Evolutionary conservation across 2,888 invertebrate genomes (phyloP).

Genomic region (Branchellion lobata): DNA sequence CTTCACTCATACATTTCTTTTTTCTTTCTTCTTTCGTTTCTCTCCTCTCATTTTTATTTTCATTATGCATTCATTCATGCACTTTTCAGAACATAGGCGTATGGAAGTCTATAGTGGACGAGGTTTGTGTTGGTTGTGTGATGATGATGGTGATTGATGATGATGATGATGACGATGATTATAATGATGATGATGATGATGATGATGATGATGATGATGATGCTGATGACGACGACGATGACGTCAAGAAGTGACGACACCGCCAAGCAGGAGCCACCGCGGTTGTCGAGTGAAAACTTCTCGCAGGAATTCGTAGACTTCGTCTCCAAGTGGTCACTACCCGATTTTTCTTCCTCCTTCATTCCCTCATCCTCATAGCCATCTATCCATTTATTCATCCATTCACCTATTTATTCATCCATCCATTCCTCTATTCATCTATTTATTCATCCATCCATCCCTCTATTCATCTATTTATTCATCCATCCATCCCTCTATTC

Average conservation of each 20-base stretch:
- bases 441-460: no score
- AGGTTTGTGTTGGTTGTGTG: constrained; percentile 44
- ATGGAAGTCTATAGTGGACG: constrained; percentile 46
- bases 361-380: not conserved
- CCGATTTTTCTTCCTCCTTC: not conserved
- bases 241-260: no score
- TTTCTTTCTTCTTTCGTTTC: no score
- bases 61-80: not conserved
- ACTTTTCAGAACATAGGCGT: constrained; percentile 46
- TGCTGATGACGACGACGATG: not conserved
- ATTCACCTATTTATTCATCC: no score
- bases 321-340: constrained; percentile 45
- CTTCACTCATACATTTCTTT: no score
- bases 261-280: constrained; percentile 48
- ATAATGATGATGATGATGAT: no score
- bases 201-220: no score
- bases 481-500: no score
- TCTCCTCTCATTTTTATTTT: not conserved
- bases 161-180: no score
- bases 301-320: constrained; percentile 44
- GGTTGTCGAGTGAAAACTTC: constrained; percentile 30
- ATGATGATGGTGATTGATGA: not conserved
- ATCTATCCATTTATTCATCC: no score
- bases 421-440: no score
- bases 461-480: no score